Evolutionary conservation across 2,888 invertebrate genomes (phyloP).

Genomic region (Nymphalis polychloros): DNA sequence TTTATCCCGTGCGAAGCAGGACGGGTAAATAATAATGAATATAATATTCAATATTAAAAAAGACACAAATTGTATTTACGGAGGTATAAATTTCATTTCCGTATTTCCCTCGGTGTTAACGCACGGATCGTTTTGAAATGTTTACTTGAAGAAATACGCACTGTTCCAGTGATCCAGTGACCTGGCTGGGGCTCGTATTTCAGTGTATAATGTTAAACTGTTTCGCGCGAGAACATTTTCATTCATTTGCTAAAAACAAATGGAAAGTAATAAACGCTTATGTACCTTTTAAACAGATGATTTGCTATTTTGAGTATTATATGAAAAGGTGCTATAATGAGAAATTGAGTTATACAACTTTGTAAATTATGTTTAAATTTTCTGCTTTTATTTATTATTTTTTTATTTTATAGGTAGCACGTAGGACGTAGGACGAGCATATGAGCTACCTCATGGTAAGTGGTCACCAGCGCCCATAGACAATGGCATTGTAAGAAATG

Average conservation of each 20-base stretch:
- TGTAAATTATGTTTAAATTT: too few relatives aligned
- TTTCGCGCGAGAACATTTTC: constrained; percentile 1
- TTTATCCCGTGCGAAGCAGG: too few relatives aligned
- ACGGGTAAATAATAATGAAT: too few relatives aligned
- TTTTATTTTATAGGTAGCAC: too few relatives aligned
- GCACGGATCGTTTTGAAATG: constrained; percentile 59
- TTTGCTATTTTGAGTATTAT: not conserved
- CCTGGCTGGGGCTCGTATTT: constrained; percentile 40
- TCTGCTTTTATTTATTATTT: too few relatives aligned
- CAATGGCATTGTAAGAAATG: too few relatives aligned
- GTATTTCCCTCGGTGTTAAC: constrained; percentile 58
- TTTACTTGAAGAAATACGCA: constrained; percentile 55
- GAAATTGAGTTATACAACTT: too few relatives aligned
- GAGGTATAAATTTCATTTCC: constrained; percentile 39
- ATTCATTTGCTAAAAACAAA: constrained; percentile 7
- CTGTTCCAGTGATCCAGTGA: constrained; percentile 52
- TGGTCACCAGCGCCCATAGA: too few relatives aligned
- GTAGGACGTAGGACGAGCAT: too few relatives aligned
- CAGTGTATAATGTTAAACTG: not conserved
- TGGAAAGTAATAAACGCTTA: not conserved
- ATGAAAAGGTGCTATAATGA: not conserved
- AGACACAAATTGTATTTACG: not conserved
- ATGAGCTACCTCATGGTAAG: too few relatives aligned
- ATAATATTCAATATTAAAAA: too few relatives aligned
- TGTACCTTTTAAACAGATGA: not conserved